Base-by-base conservation (phyloP, 2,888 invertebrate species). In the Theretra japonica region DNA sequence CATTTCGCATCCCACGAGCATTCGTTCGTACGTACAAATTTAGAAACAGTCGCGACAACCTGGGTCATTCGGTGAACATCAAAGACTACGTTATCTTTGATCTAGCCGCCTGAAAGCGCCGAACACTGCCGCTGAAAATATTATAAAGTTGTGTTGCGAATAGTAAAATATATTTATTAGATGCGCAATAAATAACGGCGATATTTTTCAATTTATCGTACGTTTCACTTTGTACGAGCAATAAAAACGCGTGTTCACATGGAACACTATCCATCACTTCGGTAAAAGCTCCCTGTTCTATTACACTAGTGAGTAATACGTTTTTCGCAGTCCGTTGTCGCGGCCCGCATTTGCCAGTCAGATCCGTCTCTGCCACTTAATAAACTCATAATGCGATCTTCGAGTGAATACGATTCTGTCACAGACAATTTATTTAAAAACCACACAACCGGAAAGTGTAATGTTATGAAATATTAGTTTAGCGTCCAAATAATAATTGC, bases 1-100 rank as follows among this genome's bases (percentile, higher is more conserved):
- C 56, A 56, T 77, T 70, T 77, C 74, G 72, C 72, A 73, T 72
- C 69, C 76, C 75, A 76, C 72, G 70, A 77, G 78, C 77, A 81
- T 81, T 75, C 79, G 80, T 80, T 78, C 76, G 74, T 73, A 77
- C 75, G 77, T 77, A 81, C 79, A 82, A 82, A 86, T 86, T 86
- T 86, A 82, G 84, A 83, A 83, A 83, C 84, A 83, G 85, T 82
- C 81, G 83, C 84, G 89, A 86, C 88, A 89, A 85, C 84, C 87
- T 86, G 83, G 85, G 80, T 82, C 86, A 81, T 85, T 83, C 82
- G 80, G 75, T 76, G 75, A 73, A 75, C 79, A 88, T 93, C 92
- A 93, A 92, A 93, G 89, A 73, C 78, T 80, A 83, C 88, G 87
- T 78, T 79, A 77, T 79, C 89, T 92, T 92, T 92, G 90, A 93